Base-by-base conservation (phyloP, 1,140 invertebrate genomes). In the Ceratosolen solmsi region DNA sequence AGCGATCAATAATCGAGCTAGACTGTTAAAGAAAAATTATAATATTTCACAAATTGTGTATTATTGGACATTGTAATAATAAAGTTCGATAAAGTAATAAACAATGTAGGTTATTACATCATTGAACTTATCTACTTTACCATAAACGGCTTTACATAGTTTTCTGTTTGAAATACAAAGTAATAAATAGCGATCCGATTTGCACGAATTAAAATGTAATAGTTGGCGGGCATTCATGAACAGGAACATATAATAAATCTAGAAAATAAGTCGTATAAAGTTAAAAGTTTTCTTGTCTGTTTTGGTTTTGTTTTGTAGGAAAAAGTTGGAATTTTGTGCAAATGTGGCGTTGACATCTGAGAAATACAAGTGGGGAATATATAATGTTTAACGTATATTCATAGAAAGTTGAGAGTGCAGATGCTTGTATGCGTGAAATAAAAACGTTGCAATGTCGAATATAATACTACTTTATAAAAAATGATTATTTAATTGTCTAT, bases 211-310 rank as follows among this genome's bases (percentile, higher is more conserved):
- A 76, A 76, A 76, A 20, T 33, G 36, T 63, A 76, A 76, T 60
- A 76, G 56, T 2, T 30, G 22, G 27, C 54, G 27, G 49, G 63
- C 51, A 74, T 56, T 56, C 33, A 58, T 30, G 56, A 60, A 60
- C 36, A 36, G 22, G 41, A 36, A 63, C 38, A 76, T 22, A 63
- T 76, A 63, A 76, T 60, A 76, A 76, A 76, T 76, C 36, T 58
- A 51, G 13, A 75, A 75, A 75, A 51, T 75, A n/a, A 75, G 54
- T 49, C 72, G 4, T 75, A 58, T 75, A 75, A 75, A 75, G 72
- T 75, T 56, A 33, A 75, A 58, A 75, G 30, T 58, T 58, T 36
- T 54, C 9, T 46, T 73, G 71, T 51, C 25, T 73, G 41, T 73
- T 51, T 51, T 73, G 25, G 33, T 73, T 73, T n/a, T 73, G 20